Base-by-base conservation (phyloP, 2,113 vertebrate genomes). In the Chroicocephalus ridibundus region DNA sequence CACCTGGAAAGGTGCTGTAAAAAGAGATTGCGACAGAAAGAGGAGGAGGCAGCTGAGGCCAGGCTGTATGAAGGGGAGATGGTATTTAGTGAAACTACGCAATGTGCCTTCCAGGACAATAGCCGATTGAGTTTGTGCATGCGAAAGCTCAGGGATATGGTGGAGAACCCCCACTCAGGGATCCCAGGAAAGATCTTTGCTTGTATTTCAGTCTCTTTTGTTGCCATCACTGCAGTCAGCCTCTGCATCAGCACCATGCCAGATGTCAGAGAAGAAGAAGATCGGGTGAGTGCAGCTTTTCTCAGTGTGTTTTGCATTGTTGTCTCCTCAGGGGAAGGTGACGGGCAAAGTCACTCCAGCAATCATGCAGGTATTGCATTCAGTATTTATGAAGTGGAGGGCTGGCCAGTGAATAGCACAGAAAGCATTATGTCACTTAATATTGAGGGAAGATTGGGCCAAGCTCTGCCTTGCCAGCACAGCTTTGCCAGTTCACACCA, bases 161-260 rank as follows among this genome's bases (percentile, higher is more conserved):
- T 99, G 95, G 99, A 99, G 96, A 99, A 99, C 95, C 99, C 99
- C 19, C 99, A 99, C 96, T 99, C 99, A 1, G 99, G 99, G 21
- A 97, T 99, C 32, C 99, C 99, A 2, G 99, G 99, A 91, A 99
- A 99, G 98, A 98, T 99, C 97, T 99, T 99, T 80, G 99, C 99
- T 94, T 99, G 98, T 81, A 98, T 99, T 88, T 99, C 99, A 0
- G 93, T 99, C 90, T 94, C 99, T 68, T 99, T 99, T 96, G 99
- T 99, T 95, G 99, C 98, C 92, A 99, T 99, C 97, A 99, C 99
- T 4, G 98, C 99, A 3, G 99, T 99, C 82, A 99, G 99, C 87
- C 98, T 99, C 93, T 99, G 99, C 96, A 98, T 99, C 95, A 99
- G 99, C 98, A 99, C 99, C 97, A 99, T 99, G 99, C 99, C 99